Base-by-base conservation (phyloP, 2,797 vertebrate species). In the Menidia menidia region DNA sequence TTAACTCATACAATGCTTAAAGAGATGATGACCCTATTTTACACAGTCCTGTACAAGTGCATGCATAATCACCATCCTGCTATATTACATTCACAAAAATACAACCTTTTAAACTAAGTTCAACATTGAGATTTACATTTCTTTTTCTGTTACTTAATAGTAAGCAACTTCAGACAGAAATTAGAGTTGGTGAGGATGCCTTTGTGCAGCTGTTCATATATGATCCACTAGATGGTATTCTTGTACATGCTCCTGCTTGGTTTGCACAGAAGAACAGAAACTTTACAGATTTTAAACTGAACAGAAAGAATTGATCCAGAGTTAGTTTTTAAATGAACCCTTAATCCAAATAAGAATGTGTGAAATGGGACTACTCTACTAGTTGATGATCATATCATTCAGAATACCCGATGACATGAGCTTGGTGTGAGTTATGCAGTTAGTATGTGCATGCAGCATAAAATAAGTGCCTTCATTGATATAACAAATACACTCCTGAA, bases 181-280 rank as follows among this genome's bases (percentile, higher is more conserved):
- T 10, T 10, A 39, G 10, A 7, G 6, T 0, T 39, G 35, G 10
- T 7, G 35, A 18, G 43, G 0, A 18, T 15, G 45, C 44, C 30
- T 50, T 41, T 2, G 19, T 50, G 25, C 60, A 44, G 43, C 39
- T 51, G 78, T 87, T 87, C 62, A 70, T 32, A 53, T 56, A 71
- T 58, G 53, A 8, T 67, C 87, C 91, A 94, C 89, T 83, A 91
- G 93, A 82, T 91, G 93, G 92, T 53, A 76, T 70, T 68, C 56
- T 52, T 74, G 35, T 31, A 10, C 70, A 55, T 60, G 52, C 9
- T 54, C 33, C 15, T 14, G 7, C 1, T 63, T 43, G 67, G 9
- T 6, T 51, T 59, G 13, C n/a, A 59, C 19, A 61, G 31, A 57
- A 57, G 8, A 54, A 53, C 19, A 2, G 1, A 53, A 31, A 68